phyloP scores from a whole-genome alignment of 2,797 vertebrate genomes.

The Urocyon cinereoargenteus region DNA sequence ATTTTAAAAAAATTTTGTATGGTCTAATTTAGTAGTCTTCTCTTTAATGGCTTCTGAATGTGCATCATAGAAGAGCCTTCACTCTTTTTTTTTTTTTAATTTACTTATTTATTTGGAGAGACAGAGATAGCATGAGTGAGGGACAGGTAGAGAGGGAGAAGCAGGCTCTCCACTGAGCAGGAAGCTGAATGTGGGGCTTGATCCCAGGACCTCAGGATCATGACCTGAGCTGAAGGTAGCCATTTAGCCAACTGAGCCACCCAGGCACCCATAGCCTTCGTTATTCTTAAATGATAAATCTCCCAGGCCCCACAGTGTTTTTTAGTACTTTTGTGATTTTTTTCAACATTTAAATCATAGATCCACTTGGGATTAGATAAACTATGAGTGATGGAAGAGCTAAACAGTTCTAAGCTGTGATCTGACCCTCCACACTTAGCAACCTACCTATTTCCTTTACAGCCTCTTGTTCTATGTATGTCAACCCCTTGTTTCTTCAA shows the following conservation, averaged over 20 bases:
- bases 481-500: too few species aligned
- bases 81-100: too few species aligned
- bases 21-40: not conserved
- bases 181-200: too few species aligned
- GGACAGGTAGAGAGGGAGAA: too few species aligned
- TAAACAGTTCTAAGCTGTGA: not conserved
- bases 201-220: too few species aligned
- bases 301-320: not conserved
- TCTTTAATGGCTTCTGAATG: not conserved
- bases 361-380: not conserved
- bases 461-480: too few species aligned
- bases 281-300: not conserved
- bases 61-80: not conserved
- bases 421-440: rapidly evolving
- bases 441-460: not conserved
- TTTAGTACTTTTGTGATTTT: not conserved
- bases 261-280: not conserved
- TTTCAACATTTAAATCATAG: not conserved
- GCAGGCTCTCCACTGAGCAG: too few species aligned
- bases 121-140: too few species aligned
- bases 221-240: too few species aligned
- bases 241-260: too few species aligned
- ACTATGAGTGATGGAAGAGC: not conserved
- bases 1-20: not conserved
- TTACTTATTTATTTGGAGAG: too few species aligned